Evolutionary conservation across 2,113 vertebrate genomes (phyloP).

Genomic region (Gopherus evgoodei): DNA sequence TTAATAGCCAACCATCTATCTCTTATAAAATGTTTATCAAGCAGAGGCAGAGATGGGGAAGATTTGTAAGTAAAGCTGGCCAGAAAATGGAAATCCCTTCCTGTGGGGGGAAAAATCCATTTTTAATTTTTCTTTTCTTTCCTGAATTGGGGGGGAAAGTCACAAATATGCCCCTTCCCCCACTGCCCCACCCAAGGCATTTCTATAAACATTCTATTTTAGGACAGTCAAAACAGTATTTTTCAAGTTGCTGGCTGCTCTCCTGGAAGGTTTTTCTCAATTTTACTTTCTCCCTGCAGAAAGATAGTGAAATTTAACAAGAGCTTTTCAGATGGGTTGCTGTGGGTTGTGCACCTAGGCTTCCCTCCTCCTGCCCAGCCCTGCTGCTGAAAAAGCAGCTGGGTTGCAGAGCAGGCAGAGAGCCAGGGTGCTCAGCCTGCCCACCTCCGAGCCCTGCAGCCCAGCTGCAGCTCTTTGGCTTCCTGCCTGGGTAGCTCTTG

Average conservation of each 20-base stretch:
- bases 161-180: not conserved
- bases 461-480: not conserved
- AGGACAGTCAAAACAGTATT: not conserved
- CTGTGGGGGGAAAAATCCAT: not conserved
- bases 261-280: not conserved
- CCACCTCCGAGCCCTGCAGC: not conserved
- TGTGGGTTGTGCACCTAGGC: not conserved
- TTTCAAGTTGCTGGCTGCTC: not conserved
- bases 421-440: not conserved
- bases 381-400: not conserved
- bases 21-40: not conserved
- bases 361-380: not conserved
- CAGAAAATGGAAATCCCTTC: not conserved
- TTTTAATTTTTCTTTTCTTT: not conserved
- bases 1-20: not conserved
- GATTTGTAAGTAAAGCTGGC: not conserved
- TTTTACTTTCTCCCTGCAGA: not conserved
- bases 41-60: not conserved
- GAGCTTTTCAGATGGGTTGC: not conserved
- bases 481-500: not conserved
- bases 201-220: not conserved
- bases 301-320: not conserved
- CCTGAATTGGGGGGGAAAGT: not conserved
- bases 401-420: not conserved
- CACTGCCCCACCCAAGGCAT: too few relatives aligned